A percentile compares a stretch with the other conserved stretches of the same genome.
These are phyloP conservation scores for Drosophila nigrodunni DNA, from an alignment of 1,140 invertebrate species.

Conservation along the genomic window DNA sequence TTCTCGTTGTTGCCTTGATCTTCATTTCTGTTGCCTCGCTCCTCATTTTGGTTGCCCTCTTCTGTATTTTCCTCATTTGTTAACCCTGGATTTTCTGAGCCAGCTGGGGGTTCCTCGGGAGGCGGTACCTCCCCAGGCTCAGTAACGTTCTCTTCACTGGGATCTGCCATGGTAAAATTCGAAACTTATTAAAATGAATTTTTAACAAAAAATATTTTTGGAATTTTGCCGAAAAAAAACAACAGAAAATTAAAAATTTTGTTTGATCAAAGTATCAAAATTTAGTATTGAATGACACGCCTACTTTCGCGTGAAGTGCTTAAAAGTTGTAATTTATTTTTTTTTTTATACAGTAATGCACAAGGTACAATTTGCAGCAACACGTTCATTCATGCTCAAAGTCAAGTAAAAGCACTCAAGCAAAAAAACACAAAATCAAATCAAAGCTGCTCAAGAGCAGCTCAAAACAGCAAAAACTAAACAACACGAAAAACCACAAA, in stretches of 20 bases:
- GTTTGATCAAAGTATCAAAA: neutral
- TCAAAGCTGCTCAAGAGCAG: slow-evolving; percentile 76
- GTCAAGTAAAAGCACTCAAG: slow-evolving; percentile 66
- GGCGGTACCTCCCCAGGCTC: neutral
- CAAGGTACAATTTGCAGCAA: slow-evolving; percentile 29
- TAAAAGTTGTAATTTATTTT: slow-evolving; percentile 52
- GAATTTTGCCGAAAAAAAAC: neutral
- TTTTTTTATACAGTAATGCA: slow-evolving; percentile 13
- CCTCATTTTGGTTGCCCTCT: neutral
- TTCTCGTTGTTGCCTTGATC: neutral
- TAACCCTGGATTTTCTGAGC: neutral
- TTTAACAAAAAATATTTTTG: neutral
- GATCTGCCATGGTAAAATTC: slow-evolving; percentile 7
- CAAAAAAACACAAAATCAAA: slow-evolving; percentile 71
- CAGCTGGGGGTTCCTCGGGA: neutral
- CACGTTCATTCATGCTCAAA: slow-evolving; percentile 71
- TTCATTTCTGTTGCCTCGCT: neutral
- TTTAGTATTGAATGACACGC: slow-evolving; percentile 1
- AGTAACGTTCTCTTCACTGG: neutral
- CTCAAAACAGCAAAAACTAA: slow-evolving; percentile 32
- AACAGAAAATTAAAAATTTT: neutral
- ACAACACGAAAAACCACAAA: slow-evolving; percentile 74
- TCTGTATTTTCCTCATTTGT: neutral
- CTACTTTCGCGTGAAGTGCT: slow-evolving; percentile 13
- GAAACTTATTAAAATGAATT: neutral